Evolutionary conservation across 2,797 vertebrate species (phyloP).

Genomic region (Gila robusta): DNA sequence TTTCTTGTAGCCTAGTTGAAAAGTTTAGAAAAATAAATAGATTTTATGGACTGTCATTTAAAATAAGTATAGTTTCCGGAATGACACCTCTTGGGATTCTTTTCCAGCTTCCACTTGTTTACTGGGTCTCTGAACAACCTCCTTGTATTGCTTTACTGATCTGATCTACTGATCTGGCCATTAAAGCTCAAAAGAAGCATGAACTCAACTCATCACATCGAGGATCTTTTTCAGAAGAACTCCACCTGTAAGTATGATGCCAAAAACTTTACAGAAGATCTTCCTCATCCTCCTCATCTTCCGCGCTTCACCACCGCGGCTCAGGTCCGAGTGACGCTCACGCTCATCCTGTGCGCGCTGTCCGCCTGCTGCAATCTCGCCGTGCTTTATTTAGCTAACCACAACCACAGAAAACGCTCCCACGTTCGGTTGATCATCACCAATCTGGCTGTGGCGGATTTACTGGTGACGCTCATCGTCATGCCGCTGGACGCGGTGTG

Average conservation of each 20-base stretch:
- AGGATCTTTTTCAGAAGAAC: not conserved
- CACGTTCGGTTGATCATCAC: conserved; percentile 83
- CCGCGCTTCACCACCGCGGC: conserved; percentile 84
- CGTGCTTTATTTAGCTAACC: conserved; percentile 78
- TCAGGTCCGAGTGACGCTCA: conserved; percentile 82
- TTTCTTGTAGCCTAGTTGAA: not conserved
- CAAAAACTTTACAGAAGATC: not conserved
- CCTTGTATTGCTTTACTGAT: not conserved
- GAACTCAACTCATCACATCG: not conserved
- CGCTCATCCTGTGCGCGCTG: conserved; percentile 78
- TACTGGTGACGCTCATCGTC: conserved; percentile 84
- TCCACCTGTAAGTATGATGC: not conserved
- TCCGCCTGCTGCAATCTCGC: conserved; percentile 81
- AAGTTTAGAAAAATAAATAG: not conserved
- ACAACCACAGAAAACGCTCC: conserved; percentile 78
- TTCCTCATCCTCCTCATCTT: conserved; percentile 65
- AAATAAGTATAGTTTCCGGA: not conserved
- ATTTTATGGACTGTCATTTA: not conserved
- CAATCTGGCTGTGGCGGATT: conserved; percentile 82
- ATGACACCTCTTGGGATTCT: not conserved
- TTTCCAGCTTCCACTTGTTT: not conserved
- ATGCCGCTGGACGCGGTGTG: conserved; percentile 86
- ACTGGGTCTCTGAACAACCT: too few species aligned
- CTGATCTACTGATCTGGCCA: not conserved
- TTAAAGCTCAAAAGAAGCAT: not conserved